Conservation (phyloP, 1,140 invertebrate species). For the Amphibalanus amphitrite region DNA sequence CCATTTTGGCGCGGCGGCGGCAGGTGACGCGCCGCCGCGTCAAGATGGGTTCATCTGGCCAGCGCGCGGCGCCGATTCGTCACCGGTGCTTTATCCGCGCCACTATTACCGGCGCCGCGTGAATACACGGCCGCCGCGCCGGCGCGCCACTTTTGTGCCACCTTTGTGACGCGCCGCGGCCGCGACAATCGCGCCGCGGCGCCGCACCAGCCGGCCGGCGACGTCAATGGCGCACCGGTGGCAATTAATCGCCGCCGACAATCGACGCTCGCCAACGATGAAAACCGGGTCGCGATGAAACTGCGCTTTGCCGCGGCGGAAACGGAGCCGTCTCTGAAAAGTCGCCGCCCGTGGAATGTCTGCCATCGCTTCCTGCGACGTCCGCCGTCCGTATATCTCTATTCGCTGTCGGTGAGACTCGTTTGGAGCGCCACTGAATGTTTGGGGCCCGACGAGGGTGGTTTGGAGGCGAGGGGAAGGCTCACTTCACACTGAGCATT, state of each 20-base stretch:
- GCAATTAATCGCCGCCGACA: background rate
- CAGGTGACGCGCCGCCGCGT: too few species aligned
- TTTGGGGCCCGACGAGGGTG: too few species aligned
- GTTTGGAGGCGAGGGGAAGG: too few species aligned
- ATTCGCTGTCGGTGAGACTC: too few species aligned
- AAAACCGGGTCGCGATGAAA: background rate
- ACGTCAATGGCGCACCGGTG: background rate
- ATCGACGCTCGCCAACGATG: background rate
- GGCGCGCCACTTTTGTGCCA: background rate
- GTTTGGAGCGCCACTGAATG: too few species aligned
- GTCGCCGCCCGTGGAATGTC: background rate
- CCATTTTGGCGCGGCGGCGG: conserved; percentile 1
- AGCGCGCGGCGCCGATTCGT: background rate
- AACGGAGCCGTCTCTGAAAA: background rate
- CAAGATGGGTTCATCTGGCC: background rate
- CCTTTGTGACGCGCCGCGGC: background rate
- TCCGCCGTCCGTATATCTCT: too few species aligned
- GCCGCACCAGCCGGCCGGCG: background rate
- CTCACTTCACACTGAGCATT: too few species aligned
- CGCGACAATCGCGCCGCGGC: background rate
- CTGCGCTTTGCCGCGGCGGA: background rate
- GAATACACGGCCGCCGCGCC: background rate
- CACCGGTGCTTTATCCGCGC: background rate
- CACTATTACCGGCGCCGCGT: background rate
- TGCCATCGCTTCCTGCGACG: too few species aligned